phyloP scores from a whole-genome alignment of 2,797 vertebrate species.

The Danio aesculapii region DNA sequence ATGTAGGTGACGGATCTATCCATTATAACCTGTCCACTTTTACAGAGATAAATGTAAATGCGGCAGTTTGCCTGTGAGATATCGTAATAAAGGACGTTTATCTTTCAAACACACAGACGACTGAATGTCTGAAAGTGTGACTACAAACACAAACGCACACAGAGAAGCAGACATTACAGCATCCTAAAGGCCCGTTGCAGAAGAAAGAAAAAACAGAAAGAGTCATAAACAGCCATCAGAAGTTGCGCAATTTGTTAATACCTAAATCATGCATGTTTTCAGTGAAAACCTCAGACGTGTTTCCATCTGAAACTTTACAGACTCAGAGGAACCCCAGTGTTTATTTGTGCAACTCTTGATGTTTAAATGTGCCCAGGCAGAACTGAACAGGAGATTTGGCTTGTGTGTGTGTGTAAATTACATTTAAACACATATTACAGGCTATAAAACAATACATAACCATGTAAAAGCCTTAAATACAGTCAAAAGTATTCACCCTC shows the following conservation, averaged over 20 bases:
- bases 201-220: not conserved
- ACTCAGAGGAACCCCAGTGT: not conserved
- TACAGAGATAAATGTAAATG: not conserved
- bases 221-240: not conserved
- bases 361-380: not conserved
- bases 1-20: not conserved
- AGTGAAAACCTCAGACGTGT: not conserved
- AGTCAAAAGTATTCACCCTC: no score
- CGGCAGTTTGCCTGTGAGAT: not conserved
- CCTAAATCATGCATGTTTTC: slow-evolving; percentile 8
- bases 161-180: slow-evolving; percentile 20
- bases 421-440: no score
- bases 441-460: no score
- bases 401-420: not conserved
- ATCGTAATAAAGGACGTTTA: not conserved
- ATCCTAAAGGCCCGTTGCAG: not conserved
- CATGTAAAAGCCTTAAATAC: no score
- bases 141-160: not conserved
- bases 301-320: slow-evolving; percentile 1
- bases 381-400: not conserved
- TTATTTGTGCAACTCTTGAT: not conserved
- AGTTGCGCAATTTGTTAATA: slow-evolving; percentile 4
- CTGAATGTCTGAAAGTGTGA: not conserved
- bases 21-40: not conserved
- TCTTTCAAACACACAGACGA: slow-evolving; percentile 9